phyloP scores from a whole-genome alignment of 1,140 invertebrate species.

The Aplysia californica region DNA sequence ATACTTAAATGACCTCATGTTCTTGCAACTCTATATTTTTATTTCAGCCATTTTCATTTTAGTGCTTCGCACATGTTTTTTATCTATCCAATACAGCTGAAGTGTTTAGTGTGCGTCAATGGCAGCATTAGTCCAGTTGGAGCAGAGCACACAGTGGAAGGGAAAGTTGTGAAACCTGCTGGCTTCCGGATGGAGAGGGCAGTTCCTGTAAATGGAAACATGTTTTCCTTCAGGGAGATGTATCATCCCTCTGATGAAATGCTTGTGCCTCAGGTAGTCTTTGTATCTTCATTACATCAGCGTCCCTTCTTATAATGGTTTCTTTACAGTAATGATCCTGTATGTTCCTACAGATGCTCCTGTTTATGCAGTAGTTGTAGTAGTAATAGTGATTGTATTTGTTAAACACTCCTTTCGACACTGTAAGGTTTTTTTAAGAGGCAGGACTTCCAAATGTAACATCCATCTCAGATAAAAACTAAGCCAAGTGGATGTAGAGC shows the following conservation, averaged over 20 bases:
- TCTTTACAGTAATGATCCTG: neutral
- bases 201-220: neutral
- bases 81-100: neutral
- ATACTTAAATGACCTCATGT: too few species aligned
- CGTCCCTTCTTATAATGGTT: too few species aligned
- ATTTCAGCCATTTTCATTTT: too few species aligned
- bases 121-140: neutral
- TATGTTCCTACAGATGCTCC: neutral
- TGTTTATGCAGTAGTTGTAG: neutral
- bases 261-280: neutral
- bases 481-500: too few species aligned
- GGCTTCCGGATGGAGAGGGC: neutral
- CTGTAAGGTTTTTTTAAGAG: neutral
- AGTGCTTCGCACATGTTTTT: neutral
- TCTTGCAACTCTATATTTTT: too few species aligned
- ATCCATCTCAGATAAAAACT: too few species aligned
- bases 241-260: neutral
- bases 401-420: neutral
- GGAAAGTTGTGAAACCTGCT: neutral
- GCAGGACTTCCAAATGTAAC: too few species aligned
- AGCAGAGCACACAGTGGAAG: conserved; percentile 5
- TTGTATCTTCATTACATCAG: too few species aligned
- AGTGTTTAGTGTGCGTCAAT: neutral
- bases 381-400: neutral
- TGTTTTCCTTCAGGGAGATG: neutral